phyloP scores from a whole-genome alignment of 2,797 vertebrate species.

The Aythya fuligula region DNA sequence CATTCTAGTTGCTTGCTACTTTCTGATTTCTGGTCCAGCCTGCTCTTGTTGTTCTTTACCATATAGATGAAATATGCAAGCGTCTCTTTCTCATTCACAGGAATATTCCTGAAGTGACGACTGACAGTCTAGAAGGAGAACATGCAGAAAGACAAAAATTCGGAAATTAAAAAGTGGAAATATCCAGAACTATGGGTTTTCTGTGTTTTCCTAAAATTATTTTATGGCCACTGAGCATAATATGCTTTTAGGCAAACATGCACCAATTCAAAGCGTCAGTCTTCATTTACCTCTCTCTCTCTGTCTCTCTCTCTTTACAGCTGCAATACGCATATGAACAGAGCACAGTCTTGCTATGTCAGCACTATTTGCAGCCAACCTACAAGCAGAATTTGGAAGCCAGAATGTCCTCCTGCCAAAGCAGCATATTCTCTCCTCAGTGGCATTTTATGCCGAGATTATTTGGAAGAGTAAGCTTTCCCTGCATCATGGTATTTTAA shows the following conservation, averaged over 20 bases:
- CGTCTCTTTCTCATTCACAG: constrained; percentile 98
- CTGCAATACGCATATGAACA: constrained; percentile 40
- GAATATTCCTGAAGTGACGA: constrained; percentile 98
- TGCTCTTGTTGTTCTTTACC: constrained; percentile 98
- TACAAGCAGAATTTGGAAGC: constrained; percentile 58
- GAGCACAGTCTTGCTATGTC: constrained; percentile 30
- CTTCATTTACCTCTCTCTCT: constrained; percentile 59
- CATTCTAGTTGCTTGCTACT: constrained; percentile 90
- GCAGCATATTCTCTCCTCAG: constrained; percentile 15
- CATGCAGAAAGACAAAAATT: constrained; percentile 32
- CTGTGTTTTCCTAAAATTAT: background rate
- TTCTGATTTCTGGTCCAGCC: constrained; percentile 95
- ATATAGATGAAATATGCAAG: constrained; percentile 99
- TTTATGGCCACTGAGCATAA: background rate
- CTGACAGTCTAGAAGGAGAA: constrained; percentile 89
- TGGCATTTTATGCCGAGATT: background rate
- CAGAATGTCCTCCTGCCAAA: constrained; percentile 58
- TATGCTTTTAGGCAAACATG: constrained; percentile 35
- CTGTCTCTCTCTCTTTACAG: constrained; percentile 27
- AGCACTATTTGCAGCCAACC: constrained; percentile 62
- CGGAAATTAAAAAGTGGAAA: constrained; percentile 17
- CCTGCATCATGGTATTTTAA: background rate
- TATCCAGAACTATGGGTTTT: background rate
- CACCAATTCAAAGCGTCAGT: constrained; percentile 55
- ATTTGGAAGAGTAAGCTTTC: background rate